Percentiles rank a stretch among this genome's conserved stretches.
These are phyloP conservation scores for Polypterus senegalus DNA, from an alignment of 2,113 vertebrate genomes.

Conservation along the genomic window DNA sequence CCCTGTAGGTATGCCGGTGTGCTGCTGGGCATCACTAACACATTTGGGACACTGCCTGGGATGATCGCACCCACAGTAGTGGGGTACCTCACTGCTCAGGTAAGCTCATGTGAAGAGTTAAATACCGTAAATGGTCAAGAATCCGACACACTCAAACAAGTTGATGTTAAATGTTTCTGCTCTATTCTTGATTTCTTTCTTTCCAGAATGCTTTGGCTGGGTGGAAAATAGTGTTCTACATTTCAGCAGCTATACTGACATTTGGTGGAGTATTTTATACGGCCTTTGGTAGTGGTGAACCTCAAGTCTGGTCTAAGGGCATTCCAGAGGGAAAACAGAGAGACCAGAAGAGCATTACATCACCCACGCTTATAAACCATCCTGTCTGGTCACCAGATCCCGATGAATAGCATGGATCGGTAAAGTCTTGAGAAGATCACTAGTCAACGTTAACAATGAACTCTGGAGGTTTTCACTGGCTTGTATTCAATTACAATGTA, in stretches of 20 bases:
- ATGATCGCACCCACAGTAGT: constrained; percentile 41
- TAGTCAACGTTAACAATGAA: no score
- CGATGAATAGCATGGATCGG: no score
- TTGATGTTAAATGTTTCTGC: not conserved
- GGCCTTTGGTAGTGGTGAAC: constrained; percentile 37
- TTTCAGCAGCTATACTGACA: constrained; percentile 38
- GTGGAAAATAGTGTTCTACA: constrained; percentile 51
- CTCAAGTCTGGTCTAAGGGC: constrained; percentile 48
- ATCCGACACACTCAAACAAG: not conserved
- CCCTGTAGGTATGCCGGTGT: constrained; percentile 41
- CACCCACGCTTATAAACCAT: no score
- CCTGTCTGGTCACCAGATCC: no score
- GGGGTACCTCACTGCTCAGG: constrained; percentile 44
- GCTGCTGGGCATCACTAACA: constrained; percentile 59
- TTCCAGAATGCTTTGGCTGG: constrained; percentile 41
- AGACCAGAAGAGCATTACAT: constrained; percentile 9
- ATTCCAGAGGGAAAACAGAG: constrained; percentile 20
- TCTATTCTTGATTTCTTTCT: constrained; percentile 3
- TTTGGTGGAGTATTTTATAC: constrained; percentile 39
- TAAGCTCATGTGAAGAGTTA: constrained; percentile 22
- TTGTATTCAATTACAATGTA: no score
- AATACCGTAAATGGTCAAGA: not conserved
- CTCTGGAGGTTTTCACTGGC: no score
- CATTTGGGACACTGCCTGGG: constrained; percentile 48
- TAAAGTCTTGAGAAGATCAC: no score